Base-by-base conservation (phyloP, 2,888 invertebrate genomes). In the Pocota personata region DNA sequence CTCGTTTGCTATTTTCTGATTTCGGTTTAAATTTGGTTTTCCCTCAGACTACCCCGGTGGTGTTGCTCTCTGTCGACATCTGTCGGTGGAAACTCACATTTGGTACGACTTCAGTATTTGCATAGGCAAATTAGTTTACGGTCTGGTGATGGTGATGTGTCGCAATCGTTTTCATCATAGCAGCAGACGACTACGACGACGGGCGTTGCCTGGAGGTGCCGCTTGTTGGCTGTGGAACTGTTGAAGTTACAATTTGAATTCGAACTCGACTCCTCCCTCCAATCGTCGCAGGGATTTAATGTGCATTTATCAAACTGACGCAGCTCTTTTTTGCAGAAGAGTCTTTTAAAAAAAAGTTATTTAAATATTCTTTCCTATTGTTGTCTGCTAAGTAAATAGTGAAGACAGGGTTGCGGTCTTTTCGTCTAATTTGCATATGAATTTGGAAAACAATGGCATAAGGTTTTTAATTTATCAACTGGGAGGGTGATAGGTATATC, bases 101-200 rank as follows among this genome's bases (percentile, higher is more conserved):
- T 73, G 48, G 37, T 71, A 27, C 62, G 27, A 64, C 55, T 66
- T 46, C 19, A 19, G 80, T 86, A 86, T 86, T 86, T 86, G 86
- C 86, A 86, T 86, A 86, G 86, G 86, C 82, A 86, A 86, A 86
- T 86, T 86, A 86, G 86, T 86, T 86, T 86, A 86, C 82, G 86
- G 86, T 86, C 86, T 86, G 86, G 76, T 77, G 86, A 86, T 86
- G 86, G 71, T 82, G 82, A 86, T 82, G 86, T 86, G 76, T 82
- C 72, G 82, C 86, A 86, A 77, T 72, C 66, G 76, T 77, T 82
- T 82, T 62, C 76, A 77, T 82, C 76, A 86, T 82, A 82, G 27
- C 69, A 32, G 21, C 3, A 12, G 50, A 57, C 52, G 55, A 52
- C 52, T 32, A 55, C 43, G 40, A 48, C 72, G 12, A 46, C 67